Conservation (phyloP, 2,113 vertebrate species). For the Cichladusa arquata region DNA sequence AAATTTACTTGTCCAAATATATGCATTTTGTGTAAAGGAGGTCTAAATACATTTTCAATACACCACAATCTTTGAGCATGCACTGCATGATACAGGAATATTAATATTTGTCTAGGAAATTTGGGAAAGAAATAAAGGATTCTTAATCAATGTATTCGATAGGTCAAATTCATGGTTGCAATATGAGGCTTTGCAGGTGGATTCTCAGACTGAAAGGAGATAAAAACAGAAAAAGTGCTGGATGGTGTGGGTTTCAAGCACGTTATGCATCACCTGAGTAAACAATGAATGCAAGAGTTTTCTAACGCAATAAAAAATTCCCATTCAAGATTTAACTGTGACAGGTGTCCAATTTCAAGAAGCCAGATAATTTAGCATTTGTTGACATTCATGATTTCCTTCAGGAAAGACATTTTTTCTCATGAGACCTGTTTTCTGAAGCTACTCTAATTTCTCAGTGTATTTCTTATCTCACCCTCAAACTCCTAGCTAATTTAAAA, state of each 20-base stretch:
- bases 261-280: not conserved
- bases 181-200: not conserved
- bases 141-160: not conserved
- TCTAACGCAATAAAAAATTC: not conserved
- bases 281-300: not conserved
- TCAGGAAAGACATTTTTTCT: not conserved
- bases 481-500: not conserved
- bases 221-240: not conserved
- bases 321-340: not conserved
- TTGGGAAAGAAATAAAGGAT: not conserved
- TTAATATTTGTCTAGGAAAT: not conserved
- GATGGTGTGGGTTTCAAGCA: not conserved
- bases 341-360: not conserved
- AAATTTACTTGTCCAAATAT: not conserved
- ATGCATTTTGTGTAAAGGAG: not conserved
- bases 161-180: not conserved
- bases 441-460: not conserved
- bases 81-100: not conserved
- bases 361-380: not conserved
- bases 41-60: not conserved
- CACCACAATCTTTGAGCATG: not conserved
- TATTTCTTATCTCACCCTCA: not conserved
- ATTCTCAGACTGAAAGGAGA: not conserved
- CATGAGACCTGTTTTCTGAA: not conserved
- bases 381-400: not conserved